phyloP scores from a whole-genome alignment of 2,797 vertebrate genomes.

The Sardinella longiceps region DNA sequence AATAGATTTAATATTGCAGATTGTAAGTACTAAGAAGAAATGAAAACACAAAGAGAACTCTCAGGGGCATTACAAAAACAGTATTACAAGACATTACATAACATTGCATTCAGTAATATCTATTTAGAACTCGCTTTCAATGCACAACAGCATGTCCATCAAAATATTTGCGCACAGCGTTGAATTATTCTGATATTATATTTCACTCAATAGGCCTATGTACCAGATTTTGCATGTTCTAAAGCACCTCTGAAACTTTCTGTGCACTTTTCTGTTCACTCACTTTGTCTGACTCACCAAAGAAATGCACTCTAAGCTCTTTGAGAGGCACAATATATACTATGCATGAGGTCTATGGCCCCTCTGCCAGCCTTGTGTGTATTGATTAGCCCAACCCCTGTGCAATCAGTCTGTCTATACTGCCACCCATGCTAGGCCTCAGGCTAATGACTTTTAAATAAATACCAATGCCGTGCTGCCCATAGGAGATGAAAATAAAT shows the following conservation, averaged over 20 bases:
- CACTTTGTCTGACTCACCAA: background rate
- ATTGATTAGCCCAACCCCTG: slow-evolving; percentile 60
- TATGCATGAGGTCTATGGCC: slow-evolving; percentile 13
- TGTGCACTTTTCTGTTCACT: background rate
- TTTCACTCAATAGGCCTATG: background rate
- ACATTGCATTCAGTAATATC: background rate
- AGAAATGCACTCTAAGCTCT: background rate
- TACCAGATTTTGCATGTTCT: background rate
- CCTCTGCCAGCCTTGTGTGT: slow-evolving; percentile 42
- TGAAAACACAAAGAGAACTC: background rate
- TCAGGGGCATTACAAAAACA: background rate
- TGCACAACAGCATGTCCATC: background rate
- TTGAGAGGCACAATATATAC: background rate
- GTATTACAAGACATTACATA: background rate
- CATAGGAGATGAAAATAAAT: slow-evolving; percentile 53
- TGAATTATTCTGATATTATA: background rate
- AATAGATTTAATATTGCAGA: slow-evolving; percentile 11
- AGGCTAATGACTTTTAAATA: slow-evolving; percentile 62
- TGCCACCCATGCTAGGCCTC: slow-evolving; percentile 47
- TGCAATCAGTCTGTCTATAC: slow-evolving; percentile 53
- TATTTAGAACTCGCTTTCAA: background rate
- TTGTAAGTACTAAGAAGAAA: background rate
- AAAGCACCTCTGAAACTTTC: background rate
- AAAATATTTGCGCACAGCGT: background rate
- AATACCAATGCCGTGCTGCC: slow-evolving; percentile 56